A percentile compares a stretch with the other conserved stretches of the same genome.
Conservation (phyloP, 2,113 vertebrate genomes). For the Austrofundulus limnaeus region DNA sequence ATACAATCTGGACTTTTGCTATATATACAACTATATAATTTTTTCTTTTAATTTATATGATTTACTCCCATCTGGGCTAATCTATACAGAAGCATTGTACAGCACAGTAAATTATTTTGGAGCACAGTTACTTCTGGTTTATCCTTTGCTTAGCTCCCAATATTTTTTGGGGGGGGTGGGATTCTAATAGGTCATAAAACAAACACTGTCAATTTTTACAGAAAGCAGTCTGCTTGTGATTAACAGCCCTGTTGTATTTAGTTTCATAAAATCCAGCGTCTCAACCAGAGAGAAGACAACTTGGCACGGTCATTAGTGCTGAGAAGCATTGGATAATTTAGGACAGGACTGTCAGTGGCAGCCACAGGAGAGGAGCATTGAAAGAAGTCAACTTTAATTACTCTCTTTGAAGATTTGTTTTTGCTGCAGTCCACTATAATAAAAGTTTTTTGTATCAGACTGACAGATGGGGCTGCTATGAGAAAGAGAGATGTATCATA, state of each 20-base stretch:
- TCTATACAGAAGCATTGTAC: background rate
- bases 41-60: conserved; percentile 28
- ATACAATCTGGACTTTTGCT: too few species aligned
- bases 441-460: conserved; percentile 8
- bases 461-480: background rate
- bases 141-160: background rate
- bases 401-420: conserved; percentile 18
- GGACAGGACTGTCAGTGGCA: background rate
- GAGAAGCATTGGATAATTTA: background rate
- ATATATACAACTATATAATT: too few species aligned
- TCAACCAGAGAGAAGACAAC: conserved; percentile 4
- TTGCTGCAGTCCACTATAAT: conserved; percentile 5
- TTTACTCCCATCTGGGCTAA: conserved; percentile 2
- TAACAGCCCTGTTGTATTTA: conserved; percentile 12
- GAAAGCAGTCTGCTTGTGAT: conserved; percentile 6
- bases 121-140: conserved; percentile 16
- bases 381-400: conserved; percentile 18
- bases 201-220: background rate
- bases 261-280: conserved; percentile 10
- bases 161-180: background rate
- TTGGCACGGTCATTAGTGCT: conserved; percentile 7
- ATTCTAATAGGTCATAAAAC: conserved; percentile 13
- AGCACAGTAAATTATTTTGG: background rate
- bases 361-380: too few species aligned
- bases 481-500: conserved; percentile 11